These are phyloP conservation scores for Hecatera dysodea DNA, from an alignment of 2,888 invertebrate genomes.

Conservation along the genomic window DNA sequence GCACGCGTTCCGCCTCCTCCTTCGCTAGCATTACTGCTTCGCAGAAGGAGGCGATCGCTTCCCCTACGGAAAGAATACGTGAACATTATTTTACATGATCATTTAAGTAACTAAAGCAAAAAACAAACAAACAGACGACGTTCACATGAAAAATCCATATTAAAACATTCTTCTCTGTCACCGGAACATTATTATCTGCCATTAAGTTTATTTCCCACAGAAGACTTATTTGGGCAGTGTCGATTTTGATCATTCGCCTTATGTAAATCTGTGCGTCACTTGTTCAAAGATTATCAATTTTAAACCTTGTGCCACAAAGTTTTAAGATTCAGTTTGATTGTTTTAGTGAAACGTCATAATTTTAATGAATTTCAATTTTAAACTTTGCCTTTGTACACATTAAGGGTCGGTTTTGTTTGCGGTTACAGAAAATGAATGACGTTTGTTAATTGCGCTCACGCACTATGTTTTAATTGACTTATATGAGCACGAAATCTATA, in stretches of 20 bases:
- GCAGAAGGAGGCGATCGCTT: no score
- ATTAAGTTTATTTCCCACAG: conserved; percentile 21
- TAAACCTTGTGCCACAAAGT: fast-evolving
- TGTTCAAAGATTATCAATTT: not conserved
- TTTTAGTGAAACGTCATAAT: conserved; percentile 1
- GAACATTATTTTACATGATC: no score
- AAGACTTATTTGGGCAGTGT: conserved; percentile 38
- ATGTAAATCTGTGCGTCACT: conserved; percentile 3
- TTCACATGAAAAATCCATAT: not conserved
- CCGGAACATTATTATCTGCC: conserved; percentile 42
- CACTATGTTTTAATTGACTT: conserved; percentile 46
- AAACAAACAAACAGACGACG: not conserved
- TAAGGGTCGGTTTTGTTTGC: not conserved
- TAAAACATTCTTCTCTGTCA: not conserved
- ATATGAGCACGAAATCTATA: no score
- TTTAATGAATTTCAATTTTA: not conserved
- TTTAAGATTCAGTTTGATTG: not conserved
- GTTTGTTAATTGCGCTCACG: conserved; percentile 19
- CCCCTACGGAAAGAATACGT: no score
- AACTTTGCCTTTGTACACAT: fast-evolving
- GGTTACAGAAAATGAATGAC: conserved; percentile 27
- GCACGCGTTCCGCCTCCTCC: no score
- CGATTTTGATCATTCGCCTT: conserved; percentile 11
- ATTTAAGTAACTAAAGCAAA: no score
- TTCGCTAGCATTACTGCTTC: no score